Percentiles rank a stretch among this genome's conserved stretches.
Evolutionary conservation across 2,113 vertebrate species (phyloP).

Genomic region (Syrmaticus mikado): DNA sequence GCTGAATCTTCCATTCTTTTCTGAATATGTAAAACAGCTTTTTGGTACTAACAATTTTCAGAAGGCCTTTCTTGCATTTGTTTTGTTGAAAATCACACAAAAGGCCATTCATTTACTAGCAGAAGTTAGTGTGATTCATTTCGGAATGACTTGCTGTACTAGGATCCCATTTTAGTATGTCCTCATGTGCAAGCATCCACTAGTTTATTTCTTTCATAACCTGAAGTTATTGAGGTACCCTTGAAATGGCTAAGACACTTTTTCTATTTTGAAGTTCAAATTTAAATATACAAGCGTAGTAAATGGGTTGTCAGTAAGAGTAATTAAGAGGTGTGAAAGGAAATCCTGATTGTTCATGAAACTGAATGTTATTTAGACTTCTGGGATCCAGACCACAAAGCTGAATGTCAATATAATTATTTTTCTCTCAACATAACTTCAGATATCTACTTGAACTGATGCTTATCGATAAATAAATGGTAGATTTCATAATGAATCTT

Average conservation of each 20-base stretch:
- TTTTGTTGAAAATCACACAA: not conserved
- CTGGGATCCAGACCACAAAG: not conserved
- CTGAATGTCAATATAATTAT: not conserved
- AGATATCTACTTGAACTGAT: not conserved
- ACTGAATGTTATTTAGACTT: not conserved
- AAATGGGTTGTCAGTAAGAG: not conserved
- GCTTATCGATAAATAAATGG: not conserved
- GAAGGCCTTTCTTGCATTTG: not conserved
- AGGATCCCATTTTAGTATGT: not conserved
- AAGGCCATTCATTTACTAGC: not conserved
- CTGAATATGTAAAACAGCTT: not conserved
- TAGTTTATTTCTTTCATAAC: not conserved
- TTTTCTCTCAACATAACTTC: not conserved
- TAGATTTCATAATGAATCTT: not conserved
- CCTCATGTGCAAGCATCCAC: not conserved
- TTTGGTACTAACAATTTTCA: not conserved
- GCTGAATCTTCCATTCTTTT: not conserved
- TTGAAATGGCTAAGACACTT: not conserved
- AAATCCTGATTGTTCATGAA: not conserved
- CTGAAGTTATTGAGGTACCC: not conserved
- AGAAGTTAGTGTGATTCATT: not conserved
- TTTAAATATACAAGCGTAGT: not conserved
- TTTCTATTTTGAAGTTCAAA: not conserved
- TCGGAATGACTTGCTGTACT: not conserved
- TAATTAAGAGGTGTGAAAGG: not conserved